These are phyloP conservation scores for Chironomus tepperi DNA, from an alignment of 1,140 invertebrate genomes.

Conservation along the genomic window DNA sequence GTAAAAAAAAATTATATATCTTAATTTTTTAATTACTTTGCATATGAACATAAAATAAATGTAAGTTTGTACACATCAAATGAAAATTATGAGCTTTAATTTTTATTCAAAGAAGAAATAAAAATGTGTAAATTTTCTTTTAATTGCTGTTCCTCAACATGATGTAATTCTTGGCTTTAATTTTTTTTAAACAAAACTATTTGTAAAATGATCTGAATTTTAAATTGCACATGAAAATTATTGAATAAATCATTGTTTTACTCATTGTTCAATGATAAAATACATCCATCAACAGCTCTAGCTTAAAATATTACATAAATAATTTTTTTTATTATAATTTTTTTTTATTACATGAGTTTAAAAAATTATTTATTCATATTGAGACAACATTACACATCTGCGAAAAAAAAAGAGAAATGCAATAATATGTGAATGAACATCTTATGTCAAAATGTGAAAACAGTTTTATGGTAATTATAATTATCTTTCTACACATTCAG, in stretches of 20 bases:
- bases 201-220: neutral
- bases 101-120: neutral
- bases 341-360: neutral
- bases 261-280: no score
- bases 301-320: neutral
- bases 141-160: neutral
- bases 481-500: slow-evolving; percentile 5
- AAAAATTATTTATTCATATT: neutral
- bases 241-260: neutral
- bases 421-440: neutral
- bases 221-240: neutral
- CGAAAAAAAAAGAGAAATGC: neutral
- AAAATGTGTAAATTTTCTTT: neutral
- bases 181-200: neutral
- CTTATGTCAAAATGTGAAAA: neutral
- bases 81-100: neutral
- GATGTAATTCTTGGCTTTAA: neutral
- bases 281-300: no score
- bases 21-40: neutral
- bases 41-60: neutral
- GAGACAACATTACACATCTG: neutral
- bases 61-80: slow-evolving; percentile 4
- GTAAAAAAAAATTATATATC: neutral
- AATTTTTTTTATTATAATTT: neutral
- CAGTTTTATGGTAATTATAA: slow-evolving; percentile 14